These are phyloP conservation scores for Poeciliopsis occidentalis DNA, from an alignment of 2,113 vertebrate genomes.

Conservation along the genomic window DNA sequence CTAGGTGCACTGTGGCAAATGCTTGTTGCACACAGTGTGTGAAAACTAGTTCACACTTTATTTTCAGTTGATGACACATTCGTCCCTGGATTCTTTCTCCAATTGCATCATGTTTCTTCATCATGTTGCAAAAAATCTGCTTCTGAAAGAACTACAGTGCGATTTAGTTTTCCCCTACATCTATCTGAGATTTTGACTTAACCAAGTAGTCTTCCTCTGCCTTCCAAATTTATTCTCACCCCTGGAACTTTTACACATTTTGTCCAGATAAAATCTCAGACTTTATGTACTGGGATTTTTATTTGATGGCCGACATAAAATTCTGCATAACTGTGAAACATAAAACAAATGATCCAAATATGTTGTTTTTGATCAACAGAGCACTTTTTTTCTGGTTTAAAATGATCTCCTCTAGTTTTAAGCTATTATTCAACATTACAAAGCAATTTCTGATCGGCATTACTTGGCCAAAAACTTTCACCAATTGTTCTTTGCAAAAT, in stretches of 20 bases:
- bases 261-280: too few species aligned
- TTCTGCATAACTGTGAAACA: too few species aligned
- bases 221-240: too few species aligned
- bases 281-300: too few species aligned
- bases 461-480: not conserved
- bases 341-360: too few species aligned
- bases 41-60: conserved; percentile 47
- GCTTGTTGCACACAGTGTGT: conserved; percentile 20
- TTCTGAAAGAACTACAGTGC: conserved; percentile 42
- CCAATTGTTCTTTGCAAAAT: too few species aligned
- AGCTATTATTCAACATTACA: not conserved
- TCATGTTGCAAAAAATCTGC: conserved; percentile 52
- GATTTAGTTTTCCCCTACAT: conserved; percentile 48
- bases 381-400: not conserved
- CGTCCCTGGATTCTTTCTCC: conserved; percentile 24
- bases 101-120: conserved; percentile 41
- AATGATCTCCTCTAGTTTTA: not conserved
- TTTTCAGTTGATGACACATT: conserved; percentile 51
- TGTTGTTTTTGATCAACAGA: not conserved
- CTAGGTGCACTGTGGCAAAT: conserved; percentile 19
- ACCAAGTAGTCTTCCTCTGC: conserved; percentile 18
- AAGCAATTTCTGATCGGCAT: not conserved
- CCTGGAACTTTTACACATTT: too few species aligned
- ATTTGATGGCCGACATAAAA: too few species aligned
- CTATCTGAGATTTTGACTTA: conserved; percentile 32